A percentile compares a stretch with the other conserved stretches of the same genome.
Evolutionary conservation across 2,888 invertebrate genomes (phyloP).

Genomic region (Notocelia uddmanniana): DNA sequence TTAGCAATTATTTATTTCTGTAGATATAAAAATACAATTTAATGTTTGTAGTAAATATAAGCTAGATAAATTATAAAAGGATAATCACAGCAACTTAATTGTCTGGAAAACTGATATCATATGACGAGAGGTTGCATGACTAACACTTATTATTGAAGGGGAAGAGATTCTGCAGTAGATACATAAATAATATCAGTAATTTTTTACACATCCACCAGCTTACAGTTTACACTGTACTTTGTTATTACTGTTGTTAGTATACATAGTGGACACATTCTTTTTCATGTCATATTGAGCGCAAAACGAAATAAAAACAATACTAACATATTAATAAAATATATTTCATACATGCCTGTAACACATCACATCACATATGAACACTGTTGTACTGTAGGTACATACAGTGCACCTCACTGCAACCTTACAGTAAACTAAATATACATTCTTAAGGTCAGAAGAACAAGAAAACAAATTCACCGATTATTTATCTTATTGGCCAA

Average conservation of each 20-base stretch:
- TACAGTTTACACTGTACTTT: neutral
- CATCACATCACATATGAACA: conserved; percentile 56
- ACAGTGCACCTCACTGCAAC: conserved; percentile 41
- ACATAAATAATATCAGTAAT: conserved; percentile 5
- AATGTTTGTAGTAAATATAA: conserved; percentile 51
- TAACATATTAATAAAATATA: conserved; percentile 38
- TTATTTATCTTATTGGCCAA: neutral
- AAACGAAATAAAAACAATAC: conserved; percentile 30
- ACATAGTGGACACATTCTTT: neutral
- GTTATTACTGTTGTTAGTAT: neutral
- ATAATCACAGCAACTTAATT: conserved; percentile 59
- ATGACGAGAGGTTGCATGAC: conserved; percentile 57
- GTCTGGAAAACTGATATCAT: conserved; percentile 52
- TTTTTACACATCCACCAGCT: neutral
- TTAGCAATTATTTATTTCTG: conserved; percentile 67
- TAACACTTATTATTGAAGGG: conserved; percentile 42
- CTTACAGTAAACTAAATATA: neutral
- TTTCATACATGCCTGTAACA: conserved; percentile 46
- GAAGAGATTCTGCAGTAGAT: conserved; percentile 34
- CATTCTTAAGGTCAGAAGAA: too few relatives aligned
- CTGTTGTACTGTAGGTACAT: conserved; percentile 48
- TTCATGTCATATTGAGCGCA: conserved; percentile 8
- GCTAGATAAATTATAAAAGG: conserved; percentile 44
- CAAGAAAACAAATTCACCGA: neutral
- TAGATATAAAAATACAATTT: conserved; percentile 72